phyloP scores from a whole-genome alignment of 2,113 vertebrate species.

The Actenoides hombroni region DNA sequence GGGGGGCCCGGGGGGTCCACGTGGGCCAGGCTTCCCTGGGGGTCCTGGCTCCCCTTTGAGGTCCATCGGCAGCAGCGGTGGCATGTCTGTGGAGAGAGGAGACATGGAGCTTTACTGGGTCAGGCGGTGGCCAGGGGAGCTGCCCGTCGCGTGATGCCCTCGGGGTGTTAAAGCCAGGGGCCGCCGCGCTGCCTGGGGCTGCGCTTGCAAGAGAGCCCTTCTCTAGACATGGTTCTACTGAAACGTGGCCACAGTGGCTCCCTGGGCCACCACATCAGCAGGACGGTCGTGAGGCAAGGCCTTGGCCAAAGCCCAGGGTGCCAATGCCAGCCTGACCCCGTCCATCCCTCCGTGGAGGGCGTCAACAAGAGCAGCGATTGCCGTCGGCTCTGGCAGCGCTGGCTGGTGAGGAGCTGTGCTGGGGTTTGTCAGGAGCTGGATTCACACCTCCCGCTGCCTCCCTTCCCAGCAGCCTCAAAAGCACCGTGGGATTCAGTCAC shows the following conservation, averaged over 20 bases:
- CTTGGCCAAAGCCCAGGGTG: background rate
- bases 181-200: background rate
- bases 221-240: background rate
- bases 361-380: background rate
- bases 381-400: background rate
- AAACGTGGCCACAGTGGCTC: background rate
- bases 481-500: background rate
- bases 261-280: background rate
- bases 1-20: constrained; percentile 86
- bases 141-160: background rate
- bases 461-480: background rate
- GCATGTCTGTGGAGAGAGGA: constrained; percentile 84
- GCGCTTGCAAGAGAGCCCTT: background rate
- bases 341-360: background rate
- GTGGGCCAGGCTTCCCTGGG: constrained; percentile 90
- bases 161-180: fast-evolving
- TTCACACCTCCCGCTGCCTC: background rate
- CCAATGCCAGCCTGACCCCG: background rate
- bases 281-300: background rate
- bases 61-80: constrained; percentile 84
- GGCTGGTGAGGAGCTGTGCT: background rate
- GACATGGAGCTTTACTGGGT: background rate
- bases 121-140: fast-evolving
- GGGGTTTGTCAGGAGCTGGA: background rate
- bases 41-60: constrained; percentile 95